phyloP scores from a whole-genome alignment of 2,888 invertebrate genomes.

The Ormyrus rosae region DNA sequence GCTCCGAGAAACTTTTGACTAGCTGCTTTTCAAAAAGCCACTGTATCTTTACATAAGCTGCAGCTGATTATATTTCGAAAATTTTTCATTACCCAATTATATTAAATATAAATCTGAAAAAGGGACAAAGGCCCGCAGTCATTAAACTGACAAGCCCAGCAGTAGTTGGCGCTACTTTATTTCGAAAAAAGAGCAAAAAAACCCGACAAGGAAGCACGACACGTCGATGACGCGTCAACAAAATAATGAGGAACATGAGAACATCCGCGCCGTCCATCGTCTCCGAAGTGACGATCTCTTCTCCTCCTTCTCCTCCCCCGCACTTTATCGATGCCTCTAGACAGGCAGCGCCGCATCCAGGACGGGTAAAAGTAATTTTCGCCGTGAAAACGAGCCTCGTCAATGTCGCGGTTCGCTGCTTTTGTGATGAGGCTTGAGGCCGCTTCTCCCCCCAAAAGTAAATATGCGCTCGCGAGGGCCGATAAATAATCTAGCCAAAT shows the following conservation, averaged over 20 bases:
- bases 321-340: slow-evolving; percentile 41
- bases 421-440: slow-evolving; percentile 27
- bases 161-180: neutral
- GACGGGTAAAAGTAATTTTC: slow-evolving; percentile 51
- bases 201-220: neutral
- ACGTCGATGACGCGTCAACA: slow-evolving; percentile 33
- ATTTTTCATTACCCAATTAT: too few species aligned
- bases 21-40: too few species aligned
- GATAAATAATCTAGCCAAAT: slow-evolving; percentile 51
- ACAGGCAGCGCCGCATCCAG: neutral
- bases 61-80: too few species aligned
- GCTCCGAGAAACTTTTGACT: too few species aligned
- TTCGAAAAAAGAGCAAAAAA: neutral
- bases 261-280: slow-evolving; percentile 33
- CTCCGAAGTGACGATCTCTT: neutral
- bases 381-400: slow-evolving; percentile 50
- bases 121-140: neutral
- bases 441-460: slow-evolving; percentile 32
- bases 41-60: too few species aligned
- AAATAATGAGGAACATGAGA: slow-evolving; percentile 42
- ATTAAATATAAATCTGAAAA: too few species aligned
- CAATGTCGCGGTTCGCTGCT: slow-evolving; percentile 49
- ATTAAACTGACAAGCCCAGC: neutral
- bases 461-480: slow-evolving; percentile 41
- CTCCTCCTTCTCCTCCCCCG: slow-evolving; percentile 2